These are phyloP conservation scores for Pterois miles DNA, from an alignment of 2,797 vertebrate species.

Conservation along the genomic window DNA sequence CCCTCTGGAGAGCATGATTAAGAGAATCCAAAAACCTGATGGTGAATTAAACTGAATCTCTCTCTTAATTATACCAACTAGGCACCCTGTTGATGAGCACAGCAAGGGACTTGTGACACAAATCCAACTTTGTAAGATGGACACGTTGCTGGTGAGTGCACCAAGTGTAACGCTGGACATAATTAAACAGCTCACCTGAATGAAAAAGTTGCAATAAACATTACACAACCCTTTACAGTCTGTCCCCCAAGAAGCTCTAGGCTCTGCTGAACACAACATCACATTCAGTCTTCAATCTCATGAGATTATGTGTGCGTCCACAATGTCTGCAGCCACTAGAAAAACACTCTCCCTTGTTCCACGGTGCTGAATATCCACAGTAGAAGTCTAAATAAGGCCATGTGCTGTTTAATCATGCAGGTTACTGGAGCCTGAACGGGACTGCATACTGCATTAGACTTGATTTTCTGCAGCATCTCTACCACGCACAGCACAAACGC, in stretches of 20 bases:
- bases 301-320: neutral
- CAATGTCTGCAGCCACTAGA: conserved; percentile 18
- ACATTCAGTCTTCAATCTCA: neutral
- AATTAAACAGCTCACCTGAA: neutral
- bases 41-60: neutral
- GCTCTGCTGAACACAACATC: conserved; percentile 10
- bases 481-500: conserved; percentile 40
- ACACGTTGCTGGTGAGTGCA: neutral
- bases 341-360: neutral
- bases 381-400: conserved; percentile 58
- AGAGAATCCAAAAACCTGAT: neutral
- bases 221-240: neutral
- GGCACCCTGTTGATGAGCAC: neutral
- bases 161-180: no score
- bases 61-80: neutral
- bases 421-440: conserved; percentile 56
- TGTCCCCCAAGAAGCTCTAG: neutral
- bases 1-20: conserved; percentile 6
- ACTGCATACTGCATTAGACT: conserved; percentile 65
- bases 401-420: conserved; percentile 67
- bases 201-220: conserved; percentile 10
- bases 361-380: conserved; percentile 1
- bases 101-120: neutral
- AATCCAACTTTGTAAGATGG: neutral
- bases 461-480: conserved; percentile 65